Conservation (phyloP, 2,113 vertebrate species). For the Penelope pileata region DNA sequence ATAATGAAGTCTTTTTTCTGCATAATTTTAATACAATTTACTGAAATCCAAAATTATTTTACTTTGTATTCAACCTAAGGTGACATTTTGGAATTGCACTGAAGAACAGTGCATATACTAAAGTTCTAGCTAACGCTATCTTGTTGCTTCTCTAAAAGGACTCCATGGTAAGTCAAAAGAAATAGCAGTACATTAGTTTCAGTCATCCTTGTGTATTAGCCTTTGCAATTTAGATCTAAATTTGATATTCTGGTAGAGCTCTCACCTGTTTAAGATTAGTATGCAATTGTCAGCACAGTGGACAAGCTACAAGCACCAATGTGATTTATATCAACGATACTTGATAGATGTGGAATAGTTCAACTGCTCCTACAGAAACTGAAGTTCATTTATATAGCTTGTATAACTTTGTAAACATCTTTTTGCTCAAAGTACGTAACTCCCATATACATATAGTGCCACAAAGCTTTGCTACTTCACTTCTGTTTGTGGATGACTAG, state of each 20-base stretch:
- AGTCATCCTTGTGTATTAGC: neutral
- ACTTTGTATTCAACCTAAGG: neutral
- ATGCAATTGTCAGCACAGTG: neutral
- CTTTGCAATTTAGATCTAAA: neutral
- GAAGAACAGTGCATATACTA: neutral
- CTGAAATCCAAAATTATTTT: neutral
- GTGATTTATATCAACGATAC: too few species aligned
- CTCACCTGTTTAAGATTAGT: neutral
- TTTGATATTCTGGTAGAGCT: neutral
- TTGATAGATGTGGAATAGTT: neutral
- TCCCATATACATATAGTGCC: neutral
- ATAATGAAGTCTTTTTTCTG: neutral
- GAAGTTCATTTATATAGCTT: neutral
- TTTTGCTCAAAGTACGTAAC: neutral
- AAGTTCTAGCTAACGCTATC: neutral
- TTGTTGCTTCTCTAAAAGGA: neutral
- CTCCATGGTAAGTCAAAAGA: neutral
- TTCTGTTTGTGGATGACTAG: neutral
- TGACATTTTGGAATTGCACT: neutral
- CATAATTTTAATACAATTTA: neutral
- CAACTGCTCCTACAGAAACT: neutral
- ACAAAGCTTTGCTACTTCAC: neutral
- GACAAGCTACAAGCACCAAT: neutral
- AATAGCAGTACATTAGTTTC: neutral
- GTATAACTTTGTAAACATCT: neutral